Evolutionary conservation across 2,888 invertebrate species (phyloP).

Genomic region (Thereva nobilitata): DNA sequence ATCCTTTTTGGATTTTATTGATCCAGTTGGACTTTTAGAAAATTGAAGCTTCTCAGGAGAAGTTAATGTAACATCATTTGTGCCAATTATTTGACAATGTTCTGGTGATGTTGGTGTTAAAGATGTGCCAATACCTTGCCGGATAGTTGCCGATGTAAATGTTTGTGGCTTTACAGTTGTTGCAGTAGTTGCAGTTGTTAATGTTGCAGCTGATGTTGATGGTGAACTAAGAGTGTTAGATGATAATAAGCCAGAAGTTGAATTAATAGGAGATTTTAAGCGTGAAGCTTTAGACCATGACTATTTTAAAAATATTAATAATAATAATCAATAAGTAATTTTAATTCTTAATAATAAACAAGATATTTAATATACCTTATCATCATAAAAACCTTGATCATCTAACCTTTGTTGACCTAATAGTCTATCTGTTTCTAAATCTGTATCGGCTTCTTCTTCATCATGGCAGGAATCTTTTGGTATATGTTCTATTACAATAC

Average conservation of each 20-base stretch:
- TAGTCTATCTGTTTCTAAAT: constrained; percentile 94
- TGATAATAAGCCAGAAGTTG: constrained; percentile 12
- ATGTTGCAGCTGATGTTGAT: constrained; percentile 47
- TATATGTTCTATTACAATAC: constrained; percentile 31
- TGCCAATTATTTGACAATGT: constrained; percentile 53
- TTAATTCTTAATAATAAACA: not conserved
- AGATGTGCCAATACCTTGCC: constrained; percentile 57
- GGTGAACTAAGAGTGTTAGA: constrained; percentile 39
- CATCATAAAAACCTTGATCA: constrained; percentile 87
- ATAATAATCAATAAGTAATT: constrained; percentile 7
- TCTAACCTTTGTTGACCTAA: constrained; percentile 92
- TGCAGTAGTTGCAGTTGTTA: constrained; percentile 42
- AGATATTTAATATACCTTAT: constrained; percentile 54
- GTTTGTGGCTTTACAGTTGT: constrained; percentile 49
- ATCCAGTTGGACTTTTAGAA: constrained; percentile 63
- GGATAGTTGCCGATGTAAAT: constrained; percentile 55
- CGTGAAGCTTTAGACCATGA: constrained; percentile 49
- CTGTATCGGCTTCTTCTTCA: constrained; percentile 91
- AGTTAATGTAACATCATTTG: constrained; percentile 49
- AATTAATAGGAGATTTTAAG: constrained; percentile 45
- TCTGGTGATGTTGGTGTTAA: constrained; percentile 54
- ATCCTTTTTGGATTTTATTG: constrained; percentile 62
- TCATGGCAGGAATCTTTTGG: constrained; percentile 60
- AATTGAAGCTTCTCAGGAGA: constrained; percentile 55
- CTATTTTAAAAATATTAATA: constrained; percentile 41